phyloP scores from a whole-genome alignment of 2,113 vertebrate species.

The Leucosticte australis region DNA sequence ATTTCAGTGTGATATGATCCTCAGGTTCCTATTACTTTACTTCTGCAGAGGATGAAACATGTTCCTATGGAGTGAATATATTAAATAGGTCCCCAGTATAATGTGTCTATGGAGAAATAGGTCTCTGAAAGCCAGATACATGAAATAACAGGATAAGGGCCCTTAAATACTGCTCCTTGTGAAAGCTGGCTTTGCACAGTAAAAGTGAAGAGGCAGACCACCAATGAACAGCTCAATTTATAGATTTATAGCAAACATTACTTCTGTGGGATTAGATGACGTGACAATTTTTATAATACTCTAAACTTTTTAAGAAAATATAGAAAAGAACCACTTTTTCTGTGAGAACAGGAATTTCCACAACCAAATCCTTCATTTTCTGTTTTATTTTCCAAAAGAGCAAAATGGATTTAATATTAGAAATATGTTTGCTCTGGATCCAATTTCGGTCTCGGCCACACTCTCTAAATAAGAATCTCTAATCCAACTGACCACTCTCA shows the following conservation, averaged over 20 bases:
- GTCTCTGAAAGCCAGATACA: neutral
- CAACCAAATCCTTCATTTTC: neutral
- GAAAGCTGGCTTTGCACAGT: neutral
- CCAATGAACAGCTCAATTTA: neutral
- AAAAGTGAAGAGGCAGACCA: conserved; percentile 15
- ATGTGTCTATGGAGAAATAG: neutral
- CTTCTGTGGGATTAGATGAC: neutral
- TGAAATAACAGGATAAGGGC: neutral
- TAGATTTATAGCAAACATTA: conserved; percentile 16
- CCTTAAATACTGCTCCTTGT: neutral
- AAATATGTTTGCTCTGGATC: conserved; percentile 44
- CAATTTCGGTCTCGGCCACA: neutral
- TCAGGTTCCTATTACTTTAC: neutral
- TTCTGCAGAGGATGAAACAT: neutral
- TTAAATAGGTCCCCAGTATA: neutral
- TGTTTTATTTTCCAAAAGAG: conserved; percentile 7
- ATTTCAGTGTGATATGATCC: neutral
- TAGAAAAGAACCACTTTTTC: neutral
- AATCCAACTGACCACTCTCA: neutral
- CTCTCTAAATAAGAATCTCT: conserved; percentile 23
- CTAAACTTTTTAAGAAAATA: conserved; percentile 5
- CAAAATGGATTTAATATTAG: conserved; percentile 51
- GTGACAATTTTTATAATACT: conserved; percentile 16
- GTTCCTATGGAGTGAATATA: neutral
- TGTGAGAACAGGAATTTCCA: conserved; percentile 12